Conservation (phyloP, 1,140 invertebrate genomes). For the Ylistrum balloti region DNA sequence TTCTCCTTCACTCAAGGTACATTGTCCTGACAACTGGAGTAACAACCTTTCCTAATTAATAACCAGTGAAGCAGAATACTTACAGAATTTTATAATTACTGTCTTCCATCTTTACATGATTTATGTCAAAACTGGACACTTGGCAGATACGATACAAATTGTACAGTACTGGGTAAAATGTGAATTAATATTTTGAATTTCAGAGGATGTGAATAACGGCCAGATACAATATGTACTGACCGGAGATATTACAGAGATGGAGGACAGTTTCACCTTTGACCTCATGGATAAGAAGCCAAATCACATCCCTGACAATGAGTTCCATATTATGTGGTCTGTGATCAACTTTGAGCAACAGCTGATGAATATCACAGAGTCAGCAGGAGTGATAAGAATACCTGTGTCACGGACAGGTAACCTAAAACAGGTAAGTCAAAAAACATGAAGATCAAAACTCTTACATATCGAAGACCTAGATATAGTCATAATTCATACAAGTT, state of each 20-base stretch:
- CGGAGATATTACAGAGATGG: constrained; percentile 57
- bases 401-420: constrained; percentile 78
- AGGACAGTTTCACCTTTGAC: constrained; percentile 80
- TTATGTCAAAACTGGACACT: no score
- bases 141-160: not conserved
- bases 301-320: constrained; percentile 74
- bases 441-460: no score
- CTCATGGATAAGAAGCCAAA: constrained; percentile 79
- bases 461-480: no score
- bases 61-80: no score
- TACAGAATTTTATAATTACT: no score
- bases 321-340: constrained; percentile 80
- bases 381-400: constrained; percentile 76
- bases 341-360: constrained; percentile 72
- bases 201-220: constrained; percentile 78
- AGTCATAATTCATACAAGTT: not conserved
- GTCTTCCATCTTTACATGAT: no score
- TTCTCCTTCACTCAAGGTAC: constrained; percentile 79
- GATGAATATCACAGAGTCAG: constrained; percentile 77
- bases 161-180: not conserved
- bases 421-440: constrained; percentile 77
- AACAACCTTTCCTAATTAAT: no score
- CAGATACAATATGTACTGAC: constrained; percentile 77
- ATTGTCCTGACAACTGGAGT: not conserved
- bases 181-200: constrained; percentile 54